Conservation (phyloP, 1,140 invertebrate species). For the Agrilus planipennis region DNA sequence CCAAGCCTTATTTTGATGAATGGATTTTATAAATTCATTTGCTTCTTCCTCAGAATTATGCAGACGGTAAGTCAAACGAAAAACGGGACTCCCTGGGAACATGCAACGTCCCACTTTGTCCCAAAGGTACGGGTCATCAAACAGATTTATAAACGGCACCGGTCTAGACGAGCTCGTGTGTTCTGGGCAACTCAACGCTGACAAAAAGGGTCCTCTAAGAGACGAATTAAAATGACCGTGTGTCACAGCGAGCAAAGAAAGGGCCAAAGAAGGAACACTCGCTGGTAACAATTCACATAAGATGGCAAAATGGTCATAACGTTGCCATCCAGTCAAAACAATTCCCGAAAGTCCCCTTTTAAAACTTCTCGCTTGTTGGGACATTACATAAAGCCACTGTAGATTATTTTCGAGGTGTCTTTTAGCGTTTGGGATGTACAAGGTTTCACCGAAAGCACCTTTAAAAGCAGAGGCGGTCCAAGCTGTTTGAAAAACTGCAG, state of each 20-base stretch:
- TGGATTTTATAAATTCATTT: slow-evolving; percentile 31
- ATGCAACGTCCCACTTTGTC: slow-evolving; percentile 44
- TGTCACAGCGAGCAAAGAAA: slow-evolving; percentile 44
- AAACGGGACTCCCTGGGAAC: slow-evolving; percentile 46
- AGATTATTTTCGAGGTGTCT: slow-evolving; percentile 61
- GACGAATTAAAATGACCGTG: slow-evolving; percentile 50
- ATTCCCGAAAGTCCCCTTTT: slow-evolving; percentile 50
- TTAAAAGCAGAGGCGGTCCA: slow-evolving; percentile 92
- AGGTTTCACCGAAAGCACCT: slow-evolving; percentile 71
- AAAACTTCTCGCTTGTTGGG: slow-evolving; percentile 38
- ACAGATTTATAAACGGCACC: slow-evolving; percentile 39
- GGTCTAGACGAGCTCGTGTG: slow-evolving; percentile 15
- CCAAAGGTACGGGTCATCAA: slow-evolving; percentile 46
- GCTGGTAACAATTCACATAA: slow-evolving; percentile 85
- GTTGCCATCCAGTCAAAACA: slow-evolving; percentile 68
- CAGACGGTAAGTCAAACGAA: slow-evolving; percentile 43
- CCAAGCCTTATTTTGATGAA: slow-evolving; percentile 46
- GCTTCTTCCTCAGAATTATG: slow-evolving; percentile 41
- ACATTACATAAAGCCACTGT: slow-evolving; percentile 54
- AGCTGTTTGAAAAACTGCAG: slow-evolving; percentile 68
- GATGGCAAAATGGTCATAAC: slow-evolving; percentile 86
- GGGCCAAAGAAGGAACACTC: slow-evolving; percentile 59
- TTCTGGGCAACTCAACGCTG: slow-evolving; percentile 43
- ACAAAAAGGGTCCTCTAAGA: slow-evolving; percentile 38
- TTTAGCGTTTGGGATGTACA: slow-evolving; percentile 54